Evolutionary conservation across 1,140 invertebrate genomes (phyloP), one percentile per base, ranked within the genome.

Genomic region (Drosophila rufa): DNA sequence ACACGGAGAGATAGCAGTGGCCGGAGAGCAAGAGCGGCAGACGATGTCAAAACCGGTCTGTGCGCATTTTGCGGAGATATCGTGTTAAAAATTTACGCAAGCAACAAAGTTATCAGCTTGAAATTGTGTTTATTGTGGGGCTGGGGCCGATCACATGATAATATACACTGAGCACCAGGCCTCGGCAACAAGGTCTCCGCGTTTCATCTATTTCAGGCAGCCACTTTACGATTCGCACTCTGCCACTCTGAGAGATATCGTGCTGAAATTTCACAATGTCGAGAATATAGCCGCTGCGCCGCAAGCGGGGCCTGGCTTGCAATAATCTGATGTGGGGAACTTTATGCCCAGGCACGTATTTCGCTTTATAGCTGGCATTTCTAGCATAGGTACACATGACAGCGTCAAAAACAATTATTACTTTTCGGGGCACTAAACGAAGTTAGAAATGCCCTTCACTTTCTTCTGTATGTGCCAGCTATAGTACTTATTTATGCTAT

Each of bases 191-290:
- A 51, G 58, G 58, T 67, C 58, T 51, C n/a, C 12, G 36, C 7
- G 14, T 38, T 5, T 27, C 47, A 56, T 15, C 51, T 33, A 36
- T 50, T 60, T 40, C 66, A 48, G 27, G 22, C 17, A 22, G 4
- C 57, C 46, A 64, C 71, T 87, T 87, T 89, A 86, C 73, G 83
- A 87, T 89, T 74, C 48, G 80, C 71, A 47, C 64, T 65, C 62
- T 68, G 45, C 25, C 43, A 69, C 58, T 67, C 58, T 64, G 59
- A 71, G 82, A 84, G 84, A 80, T 87, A 87, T 87, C 80, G 73
- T 89, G 80, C 84, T 87, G 84, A 87, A 87, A 87, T 87, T 87
- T 89, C 83, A 89, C 84, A 87, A 80, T 89, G 50, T 46, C 76
- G 53, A 83, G 80, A 80, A 83, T 74, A 78, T 74, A 55, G 56